phyloP scores from a whole-genome alignment of 2,113 vertebrate genomes.

The Callionymus lyra region DNA sequence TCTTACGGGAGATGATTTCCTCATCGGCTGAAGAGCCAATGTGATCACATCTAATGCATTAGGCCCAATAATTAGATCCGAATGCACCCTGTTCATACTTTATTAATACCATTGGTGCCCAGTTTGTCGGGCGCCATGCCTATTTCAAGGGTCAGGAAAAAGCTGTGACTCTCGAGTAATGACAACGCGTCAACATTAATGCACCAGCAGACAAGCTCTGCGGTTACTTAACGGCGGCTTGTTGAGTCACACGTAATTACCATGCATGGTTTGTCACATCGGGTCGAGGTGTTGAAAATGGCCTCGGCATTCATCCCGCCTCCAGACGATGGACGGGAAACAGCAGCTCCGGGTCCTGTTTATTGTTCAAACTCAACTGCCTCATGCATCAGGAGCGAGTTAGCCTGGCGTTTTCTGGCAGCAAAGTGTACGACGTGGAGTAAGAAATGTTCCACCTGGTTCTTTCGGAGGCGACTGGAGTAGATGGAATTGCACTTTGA shows the following conservation, averaged over 20 bases:
- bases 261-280: conserved; percentile 55
- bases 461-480: conserved; percentile 13
- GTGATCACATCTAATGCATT: conserved; percentile 69
- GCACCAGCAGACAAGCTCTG: conserved; percentile 15
- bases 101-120: conserved; percentile 47
- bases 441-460: conserved; percentile 8
- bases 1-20: conserved; percentile 52
- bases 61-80: conserved; percentile 64
- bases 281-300: conserved; percentile 56
- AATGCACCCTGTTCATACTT: conserved; percentile 58
- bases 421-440: conserved; percentile 8
- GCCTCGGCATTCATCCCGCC: conserved; percentile 37
- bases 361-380: conserved; percentile 28
- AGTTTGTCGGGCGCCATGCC: conserved; percentile 57
- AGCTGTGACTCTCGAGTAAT: conserved; percentile 40
- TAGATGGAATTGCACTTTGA: conserved; percentile 20
- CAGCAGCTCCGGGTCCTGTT: conserved; percentile 36
- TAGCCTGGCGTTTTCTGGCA: conserved; percentile 16
- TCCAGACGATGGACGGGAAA: conserved; percentile 24
- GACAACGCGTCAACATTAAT: conserved; percentile 20
- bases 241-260: conserved; percentile 57
- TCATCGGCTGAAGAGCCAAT: conserved; percentile 50
- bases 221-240: conserved; percentile 30
- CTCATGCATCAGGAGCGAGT: conserved; percentile 6
- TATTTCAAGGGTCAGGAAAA: conserved; percentile 51